phyloP scores from a whole-genome alignment of 2,888 invertebrate species.

The Sympetrum striolatum region DNA sequence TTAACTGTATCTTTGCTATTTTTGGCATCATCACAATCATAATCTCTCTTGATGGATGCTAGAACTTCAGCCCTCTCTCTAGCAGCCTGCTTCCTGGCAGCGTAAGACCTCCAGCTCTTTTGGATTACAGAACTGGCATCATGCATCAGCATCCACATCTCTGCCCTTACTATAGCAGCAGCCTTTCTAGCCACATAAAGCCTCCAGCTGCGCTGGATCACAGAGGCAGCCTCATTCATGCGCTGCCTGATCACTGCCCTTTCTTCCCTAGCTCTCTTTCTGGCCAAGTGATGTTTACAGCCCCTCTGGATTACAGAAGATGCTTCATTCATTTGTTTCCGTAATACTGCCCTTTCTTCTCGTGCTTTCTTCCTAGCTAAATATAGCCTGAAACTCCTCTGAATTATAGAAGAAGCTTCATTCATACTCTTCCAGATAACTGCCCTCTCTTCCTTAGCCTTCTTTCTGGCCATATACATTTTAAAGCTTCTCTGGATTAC shows the following conservation, averaged over 20 bases:
- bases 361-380: neutral
- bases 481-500: neutral
- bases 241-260: neutral
- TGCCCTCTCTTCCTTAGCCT: no score
- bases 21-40: no score
- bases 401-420: no score
- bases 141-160: neutral
- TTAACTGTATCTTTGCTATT: no score
- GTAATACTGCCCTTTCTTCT: neutral
- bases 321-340: neutral
- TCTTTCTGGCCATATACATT: no score
- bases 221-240: neutral
- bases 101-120: neutral
- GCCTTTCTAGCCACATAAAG: neutral
- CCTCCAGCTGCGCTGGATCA: neutral
- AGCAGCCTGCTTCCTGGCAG: neutral
- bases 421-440: no score
- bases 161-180: neutral
- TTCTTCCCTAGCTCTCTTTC: neutral
- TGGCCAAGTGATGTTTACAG: neutral
- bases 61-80: neutral
- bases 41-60: neutral
- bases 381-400: neutral
- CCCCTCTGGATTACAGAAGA: neutral
- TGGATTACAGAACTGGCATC: neutral